Percentiles rank a stretch among this genome's conserved stretches.
These are phyloP conservation scores for Ahaetulla prasina DNA, from an alignment of 2,113 vertebrate genomes.

Conservation along the genomic window DNA sequence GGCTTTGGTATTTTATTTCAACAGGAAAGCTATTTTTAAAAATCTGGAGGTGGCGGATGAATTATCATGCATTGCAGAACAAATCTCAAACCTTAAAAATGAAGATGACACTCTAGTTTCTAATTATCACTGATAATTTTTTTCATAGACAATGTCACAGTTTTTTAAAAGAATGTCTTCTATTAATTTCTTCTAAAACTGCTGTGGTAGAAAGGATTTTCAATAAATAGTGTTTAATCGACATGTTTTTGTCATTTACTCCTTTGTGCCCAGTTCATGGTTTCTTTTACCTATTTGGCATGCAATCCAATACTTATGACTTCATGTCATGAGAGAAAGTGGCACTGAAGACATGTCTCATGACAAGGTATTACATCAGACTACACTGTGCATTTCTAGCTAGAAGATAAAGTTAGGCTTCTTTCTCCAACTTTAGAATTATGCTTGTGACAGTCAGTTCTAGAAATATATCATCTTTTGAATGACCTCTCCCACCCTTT, in stretches of 20 bases:
- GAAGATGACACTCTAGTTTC: neutral
- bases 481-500: conserved; percentile 14
- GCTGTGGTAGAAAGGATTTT: neutral
- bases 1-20: neutral
- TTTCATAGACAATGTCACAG: neutral
- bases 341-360: neutral
- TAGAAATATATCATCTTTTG: neutral
- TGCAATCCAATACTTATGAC: neutral
- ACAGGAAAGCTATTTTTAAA: neutral
- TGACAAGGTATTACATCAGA: neutral
- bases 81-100: neutral
- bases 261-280: neutral
- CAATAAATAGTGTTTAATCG: neutral
- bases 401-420: neutral
- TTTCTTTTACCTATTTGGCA: neutral
- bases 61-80: neutral
- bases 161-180: neutral
- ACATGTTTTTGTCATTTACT: neutral
- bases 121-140: neutral
- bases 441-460: conserved; percentile 10
- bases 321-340: neutral
- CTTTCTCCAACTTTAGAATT: neutral
- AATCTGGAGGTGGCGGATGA: neutral
- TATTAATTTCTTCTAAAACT: neutral
- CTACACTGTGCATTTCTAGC: neutral